Percentiles rank a stretch among this genome's conserved stretches.
Evolutionary conservation across 2,888 invertebrate species (phyloP).

Genomic region (Chaetogeoica ovagalla): DNA sequence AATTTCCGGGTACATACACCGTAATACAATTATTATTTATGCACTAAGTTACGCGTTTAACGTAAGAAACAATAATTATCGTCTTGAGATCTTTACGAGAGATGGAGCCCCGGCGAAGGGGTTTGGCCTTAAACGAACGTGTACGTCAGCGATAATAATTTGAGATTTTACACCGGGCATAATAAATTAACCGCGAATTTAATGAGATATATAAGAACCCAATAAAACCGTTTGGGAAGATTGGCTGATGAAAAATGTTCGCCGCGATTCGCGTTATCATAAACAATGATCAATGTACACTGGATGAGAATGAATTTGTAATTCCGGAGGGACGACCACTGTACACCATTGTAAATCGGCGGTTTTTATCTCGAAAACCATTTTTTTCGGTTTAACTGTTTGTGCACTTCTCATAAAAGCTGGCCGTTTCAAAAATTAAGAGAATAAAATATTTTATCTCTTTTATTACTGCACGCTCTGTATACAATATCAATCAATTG

Average conservation of each 20-base stretch:
- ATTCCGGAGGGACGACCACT: neutral
- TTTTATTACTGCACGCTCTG: neutral
- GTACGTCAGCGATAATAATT: too few species aligned
- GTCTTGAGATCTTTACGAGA: too few species aligned
- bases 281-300: neutral
- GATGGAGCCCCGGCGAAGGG: too few species aligned
- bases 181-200: neutral
- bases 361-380: constrained; percentile 24
- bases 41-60: too few species aligned
- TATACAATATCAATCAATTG: constrained; percentile 37
- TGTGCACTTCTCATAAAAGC: neutral
- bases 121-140: too few species aligned
- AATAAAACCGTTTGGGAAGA: neutral
- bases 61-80: too few species aligned
- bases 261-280: neutral
- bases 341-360: neutral
- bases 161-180: too few species aligned
- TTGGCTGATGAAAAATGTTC: neutral
- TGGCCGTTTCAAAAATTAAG: neutral
- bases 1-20: too few species aligned
- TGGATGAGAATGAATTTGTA: constrained; percentile 18
- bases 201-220: neutral
- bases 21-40: too few species aligned
- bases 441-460: constrained; percentile 18
- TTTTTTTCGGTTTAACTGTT: constrained; percentile 12